Conservation (phyloP, 2,797 vertebrate genomes). For the Ptychadena robeensis region DNA sequence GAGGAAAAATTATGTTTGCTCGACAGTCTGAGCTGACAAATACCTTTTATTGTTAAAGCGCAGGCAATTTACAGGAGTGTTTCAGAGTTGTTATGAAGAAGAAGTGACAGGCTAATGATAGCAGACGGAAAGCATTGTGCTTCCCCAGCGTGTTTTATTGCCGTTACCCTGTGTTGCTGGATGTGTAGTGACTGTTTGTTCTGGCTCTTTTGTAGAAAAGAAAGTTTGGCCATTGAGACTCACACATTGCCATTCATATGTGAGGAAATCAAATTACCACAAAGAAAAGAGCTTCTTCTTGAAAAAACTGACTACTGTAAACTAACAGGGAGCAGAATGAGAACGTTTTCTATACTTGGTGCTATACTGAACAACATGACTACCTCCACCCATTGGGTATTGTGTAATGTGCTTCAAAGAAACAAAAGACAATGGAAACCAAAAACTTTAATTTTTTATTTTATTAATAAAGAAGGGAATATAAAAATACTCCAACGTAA, state of each 20-base stretch:
- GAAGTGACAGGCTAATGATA: conserved; percentile 1
- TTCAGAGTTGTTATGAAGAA: conserved; percentile 48
- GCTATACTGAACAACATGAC: neutral
- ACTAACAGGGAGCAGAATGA: neutral
- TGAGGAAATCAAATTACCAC: neutral
- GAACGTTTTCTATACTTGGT: neutral
- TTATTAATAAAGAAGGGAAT: too few species aligned
- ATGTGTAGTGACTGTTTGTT: conserved; percentile 6
- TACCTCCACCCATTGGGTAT: neutral
- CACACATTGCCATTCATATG: neutral
- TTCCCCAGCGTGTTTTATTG: neutral
- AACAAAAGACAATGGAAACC: too few species aligned
- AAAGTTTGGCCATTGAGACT: conserved; percentile 3
- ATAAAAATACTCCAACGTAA: too few species aligned
- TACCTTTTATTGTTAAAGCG: neutral
- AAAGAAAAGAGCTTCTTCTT: neutral
- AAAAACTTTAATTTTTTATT: too few species aligned
- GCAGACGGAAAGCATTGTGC: conserved; percentile 38
- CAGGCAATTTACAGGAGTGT: fast-evolving
- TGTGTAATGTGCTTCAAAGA: too few species aligned
- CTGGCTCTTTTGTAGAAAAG: conserved; percentile 2
- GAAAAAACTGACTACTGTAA: neutral
- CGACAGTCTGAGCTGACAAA: neutral
- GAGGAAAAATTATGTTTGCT: neutral
- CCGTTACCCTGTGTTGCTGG: neutral